Conservation (phyloP, 2,888 invertebrate genomes). For the Hemistola chrysoprasaria region DNA sequence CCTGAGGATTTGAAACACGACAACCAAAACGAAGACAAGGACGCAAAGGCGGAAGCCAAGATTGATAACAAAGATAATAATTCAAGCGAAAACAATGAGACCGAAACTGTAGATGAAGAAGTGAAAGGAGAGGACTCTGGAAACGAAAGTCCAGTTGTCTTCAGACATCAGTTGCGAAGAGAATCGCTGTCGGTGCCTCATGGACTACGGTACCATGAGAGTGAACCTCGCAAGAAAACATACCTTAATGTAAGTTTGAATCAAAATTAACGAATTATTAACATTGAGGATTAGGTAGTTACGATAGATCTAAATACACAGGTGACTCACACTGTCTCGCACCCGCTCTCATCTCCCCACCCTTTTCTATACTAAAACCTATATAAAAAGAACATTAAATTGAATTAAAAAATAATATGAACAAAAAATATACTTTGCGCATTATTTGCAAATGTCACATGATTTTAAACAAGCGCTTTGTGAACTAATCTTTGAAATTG, state of each 20-base stretch:
- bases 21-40: conserved; percentile 1
- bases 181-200: conserved; percentile 86
- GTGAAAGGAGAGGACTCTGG: conserved; percentile 20
- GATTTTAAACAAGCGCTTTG: too few species aligned
- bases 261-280: too few species aligned
- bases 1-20: conserved; percentile 36
- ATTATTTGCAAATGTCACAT: too few species aligned
- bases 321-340: too few species aligned
- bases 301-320: too few species aligned
- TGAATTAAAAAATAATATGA: too few species aligned
- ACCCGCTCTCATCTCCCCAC: too few species aligned
- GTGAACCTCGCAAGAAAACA: conserved; percentile 21
- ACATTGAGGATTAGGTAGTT: too few species aligned
- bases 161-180: conserved; percentile 64
- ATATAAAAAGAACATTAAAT: too few species aligned
- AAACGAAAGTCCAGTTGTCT: conserved; percentile 40
- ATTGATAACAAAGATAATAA: conserved; percentile 17
- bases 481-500: too few species aligned
- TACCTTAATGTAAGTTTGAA: conserved; percentile 37
- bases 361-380: too few species aligned
- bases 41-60: background rate
- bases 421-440: too few species aligned
- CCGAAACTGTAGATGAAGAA: conserved; percentile 5
- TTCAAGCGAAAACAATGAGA: conserved; percentile 13
- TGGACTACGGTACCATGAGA: conserved; percentile 77